Base-by-base conservation (phyloP, 2,888 invertebrate genomes). In the Malthinus seriepunctatus region DNA sequence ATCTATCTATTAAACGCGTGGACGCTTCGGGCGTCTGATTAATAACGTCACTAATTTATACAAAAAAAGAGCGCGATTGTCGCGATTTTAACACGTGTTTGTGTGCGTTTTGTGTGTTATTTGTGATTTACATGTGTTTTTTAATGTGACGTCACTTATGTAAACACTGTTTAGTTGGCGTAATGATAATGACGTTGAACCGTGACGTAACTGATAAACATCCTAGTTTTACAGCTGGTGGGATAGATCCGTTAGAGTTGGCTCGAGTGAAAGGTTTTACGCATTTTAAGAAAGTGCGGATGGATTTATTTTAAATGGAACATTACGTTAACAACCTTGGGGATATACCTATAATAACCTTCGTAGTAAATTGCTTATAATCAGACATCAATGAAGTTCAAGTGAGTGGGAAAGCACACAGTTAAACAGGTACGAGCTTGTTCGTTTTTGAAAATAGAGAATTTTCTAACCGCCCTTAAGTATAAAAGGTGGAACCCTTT, bases 321-420 rank as follows among this genome's bases (percentile, higher is more conserved):
- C 51, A 38, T 48, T 31, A 42, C 11, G 44, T 49, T 42, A 39
- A 11, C 44, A 12, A 34, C 12, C 52, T 44, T 49, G 49, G 49
- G 55, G 45, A 14, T 55, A 23, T 23, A 23, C 23, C 23, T 23
- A 23, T 23, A 23, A 23, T 56, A 57, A 39, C 57, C 57, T 57
- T 57, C 47, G 47, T 57, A 57, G 57, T 57, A 57, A 47, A 57
- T 57, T 57, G 46, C 51, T 57, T 57, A 57, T 57, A 51, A 51
- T 51, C 51, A 51, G 51, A 57, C 51, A 23, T 23, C 23, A 23
- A 23, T 46, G 38, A 56, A 50, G 50, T 23, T 23, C 50, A 8
- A 33, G 12, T 14, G 51, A 46, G 57, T 51, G 57, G 57, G 57
- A 45, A 38, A 11, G 10, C 10, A 35, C 10, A 42, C 47, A 38